A percentile compares a stretch with the other conserved stretches of the same genome.
phyloP scores from a whole-genome alignment of 2,113 vertebrate species.

The Plotosus lineatus region DNA sequence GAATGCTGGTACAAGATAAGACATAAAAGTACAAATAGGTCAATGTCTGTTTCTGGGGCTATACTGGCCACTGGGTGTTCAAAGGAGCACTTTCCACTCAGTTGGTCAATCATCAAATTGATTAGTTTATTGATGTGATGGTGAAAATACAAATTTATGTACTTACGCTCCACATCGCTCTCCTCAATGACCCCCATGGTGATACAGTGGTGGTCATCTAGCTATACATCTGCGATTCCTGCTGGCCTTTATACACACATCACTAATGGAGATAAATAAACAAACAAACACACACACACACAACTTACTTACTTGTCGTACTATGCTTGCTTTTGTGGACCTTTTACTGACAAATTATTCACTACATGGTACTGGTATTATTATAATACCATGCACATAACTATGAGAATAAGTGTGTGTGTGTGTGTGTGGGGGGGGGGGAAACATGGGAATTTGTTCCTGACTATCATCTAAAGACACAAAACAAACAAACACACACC shows the following conservation, averaged over 20 bases:
- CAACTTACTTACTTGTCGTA: background rate
- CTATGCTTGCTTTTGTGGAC: background rate
- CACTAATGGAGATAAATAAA: background rate
- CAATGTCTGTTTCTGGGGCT: background rate
- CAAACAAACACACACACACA: background rate
- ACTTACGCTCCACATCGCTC: slow-evolving; percentile 75
- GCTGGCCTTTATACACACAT: background rate
- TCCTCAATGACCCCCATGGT: slow-evolving; percentile 67
- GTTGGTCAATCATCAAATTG: background rate
- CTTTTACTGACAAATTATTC: background rate
- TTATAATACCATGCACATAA: background rate
- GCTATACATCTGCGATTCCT: slow-evolving; percentile 49
- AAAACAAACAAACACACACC: background rate
- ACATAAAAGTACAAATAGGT: background rate
- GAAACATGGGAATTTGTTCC: background rate
- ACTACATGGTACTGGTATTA: background rate
- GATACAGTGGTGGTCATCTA: slow-evolving; percentile 37
- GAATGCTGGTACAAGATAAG: background rate
- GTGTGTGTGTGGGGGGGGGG: background rate
- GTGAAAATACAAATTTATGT: background rate
- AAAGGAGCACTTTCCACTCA: background rate
- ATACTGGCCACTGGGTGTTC: background rate
- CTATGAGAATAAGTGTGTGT: background rate
- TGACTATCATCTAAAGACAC: background rate
- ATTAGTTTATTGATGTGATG: background rate